phyloP scores from a whole-genome alignment of 2,888 invertebrate genomes.

The Agrotis segetum region DNA sequence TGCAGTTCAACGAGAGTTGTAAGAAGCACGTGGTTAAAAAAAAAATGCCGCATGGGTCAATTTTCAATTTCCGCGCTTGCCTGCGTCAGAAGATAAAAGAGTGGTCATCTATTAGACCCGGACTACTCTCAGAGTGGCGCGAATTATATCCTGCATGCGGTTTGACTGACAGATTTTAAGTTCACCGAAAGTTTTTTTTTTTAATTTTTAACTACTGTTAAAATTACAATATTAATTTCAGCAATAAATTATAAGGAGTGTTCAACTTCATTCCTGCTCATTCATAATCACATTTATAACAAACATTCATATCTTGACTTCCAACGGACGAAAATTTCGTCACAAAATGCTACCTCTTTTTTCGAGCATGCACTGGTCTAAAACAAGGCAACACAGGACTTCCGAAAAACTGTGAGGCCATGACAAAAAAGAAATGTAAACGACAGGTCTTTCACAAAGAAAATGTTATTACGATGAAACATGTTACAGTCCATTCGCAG shows the following conservation, averaged over 20 bases:
- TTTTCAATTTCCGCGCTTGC: no score
- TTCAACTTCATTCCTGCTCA: constrained; percentile 1
- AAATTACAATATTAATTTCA: no score
- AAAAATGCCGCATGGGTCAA: no score
- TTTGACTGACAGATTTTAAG: no score
- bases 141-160: no score
- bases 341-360: constrained; percentile 31
- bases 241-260: background rate
- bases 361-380: constrained; percentile 36
- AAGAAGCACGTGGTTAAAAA: no score
- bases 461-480: constrained; percentile 74
- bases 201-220: no score
- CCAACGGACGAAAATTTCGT: constrained; percentile 24
- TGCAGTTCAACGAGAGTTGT: no score
- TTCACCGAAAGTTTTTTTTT: background rate
- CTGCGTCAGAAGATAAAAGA: no score
- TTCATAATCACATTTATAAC: constrained; percentile 24
- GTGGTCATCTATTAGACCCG: no score
- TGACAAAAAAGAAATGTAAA: constrained; percentile 49
- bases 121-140: no score
- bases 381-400: constrained; percentile 38
- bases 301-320: constrained; percentile 8
- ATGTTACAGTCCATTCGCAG: constrained; percentile 42
- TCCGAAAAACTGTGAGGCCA: constrained; percentile 51
- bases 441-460: constrained; percentile 66